Evolutionary conservation across 2,797 vertebrate genomes (phyloP).

Genomic region (Eulemur rubriventer): DNA sequence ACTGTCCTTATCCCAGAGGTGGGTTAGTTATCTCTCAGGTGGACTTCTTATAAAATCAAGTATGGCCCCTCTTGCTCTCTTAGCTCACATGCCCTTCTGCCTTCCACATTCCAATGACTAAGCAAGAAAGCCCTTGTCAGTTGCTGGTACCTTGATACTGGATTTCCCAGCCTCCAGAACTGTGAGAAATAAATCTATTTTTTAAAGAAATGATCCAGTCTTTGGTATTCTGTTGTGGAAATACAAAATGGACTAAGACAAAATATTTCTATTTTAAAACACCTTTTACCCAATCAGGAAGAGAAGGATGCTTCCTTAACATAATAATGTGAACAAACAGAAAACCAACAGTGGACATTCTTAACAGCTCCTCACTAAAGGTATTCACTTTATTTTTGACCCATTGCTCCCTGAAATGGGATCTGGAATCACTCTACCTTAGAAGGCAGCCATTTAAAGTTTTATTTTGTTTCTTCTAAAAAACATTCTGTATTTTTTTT

Average conservation of each 20-base stretch:
- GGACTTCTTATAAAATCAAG: not conserved
- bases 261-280: not conserved
- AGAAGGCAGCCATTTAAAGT: not conserved
- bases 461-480: not conserved
- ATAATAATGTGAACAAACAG: not conserved
- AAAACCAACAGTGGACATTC: not conserved
- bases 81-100: not conserved
- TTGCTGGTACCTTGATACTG: not conserved
- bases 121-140: not conserved
- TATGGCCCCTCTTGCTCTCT: not conserved
- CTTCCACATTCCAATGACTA: not conserved
- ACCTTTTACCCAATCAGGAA: not conserved
- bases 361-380: no score
- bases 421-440: not conserved
- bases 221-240: not conserved
- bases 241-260: not conserved
- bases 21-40: not conserved
- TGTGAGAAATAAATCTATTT: not conserved
- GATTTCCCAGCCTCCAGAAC: not conserved
- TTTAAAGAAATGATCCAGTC: not conserved
- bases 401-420: not conserved
- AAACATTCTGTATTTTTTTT: no score
- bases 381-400: not conserved
- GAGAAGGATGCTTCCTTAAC: not conserved
- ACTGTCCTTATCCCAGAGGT: not conserved